Percentiles rank a stretch among this genome's conserved stretches.
These are phyloP conservation scores for Meghimatium bilineatum DNA, from an alignment of 2,888 invertebrate genomes.

Conservation along the genomic window DNA sequence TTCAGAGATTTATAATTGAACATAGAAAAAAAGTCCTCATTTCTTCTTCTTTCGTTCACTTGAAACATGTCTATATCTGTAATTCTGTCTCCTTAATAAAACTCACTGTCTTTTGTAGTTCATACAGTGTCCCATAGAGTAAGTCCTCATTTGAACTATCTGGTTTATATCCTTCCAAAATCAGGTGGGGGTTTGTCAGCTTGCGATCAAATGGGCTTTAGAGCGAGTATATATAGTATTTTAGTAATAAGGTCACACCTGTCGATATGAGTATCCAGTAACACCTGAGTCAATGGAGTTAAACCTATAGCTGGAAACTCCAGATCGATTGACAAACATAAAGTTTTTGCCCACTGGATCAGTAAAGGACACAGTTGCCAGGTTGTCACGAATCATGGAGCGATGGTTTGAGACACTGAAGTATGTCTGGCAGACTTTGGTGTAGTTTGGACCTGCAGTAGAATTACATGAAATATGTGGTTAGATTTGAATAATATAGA, in stretches of 20 bases:
- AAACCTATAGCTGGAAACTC: slow-evolving; percentile 68
- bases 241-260: neutral
- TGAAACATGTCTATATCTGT: too few relatives aligned
- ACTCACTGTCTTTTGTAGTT: too few relatives aligned
- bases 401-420: slow-evolving; percentile 56
- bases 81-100: too few relatives aligned
- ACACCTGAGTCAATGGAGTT: slow-evolving; percentile 55
- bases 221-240: too few relatives aligned
- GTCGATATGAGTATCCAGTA: slow-evolving; percentile 21
- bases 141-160: too few relatives aligned
- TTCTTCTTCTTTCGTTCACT: too few relatives aligned
- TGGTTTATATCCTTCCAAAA: too few relatives aligned
- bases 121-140: too few relatives aligned
- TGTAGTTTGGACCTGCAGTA: slow-evolving; percentile 62
- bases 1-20: too few relatives aligned
- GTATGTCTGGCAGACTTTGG: slow-evolving; percentile 68
- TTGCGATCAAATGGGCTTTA: too few relatives aligned
- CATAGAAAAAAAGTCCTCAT: too few relatives aligned
- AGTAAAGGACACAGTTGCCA: slow-evolving; percentile 61
- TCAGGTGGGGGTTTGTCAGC: too few relatives aligned
- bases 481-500: neutral
- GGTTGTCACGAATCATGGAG: slow-evolving; percentile 58
- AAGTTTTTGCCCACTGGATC: slow-evolving; percentile 66
- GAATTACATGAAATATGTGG: neutral
- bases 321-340: slow-evolving; percentile 63